A percentile compares a stretch with the other conserved stretches of the same genome.
phyloP scores from a whole-genome alignment of 2,113 vertebrate species.

The Sapayoa aenigma region DNA sequence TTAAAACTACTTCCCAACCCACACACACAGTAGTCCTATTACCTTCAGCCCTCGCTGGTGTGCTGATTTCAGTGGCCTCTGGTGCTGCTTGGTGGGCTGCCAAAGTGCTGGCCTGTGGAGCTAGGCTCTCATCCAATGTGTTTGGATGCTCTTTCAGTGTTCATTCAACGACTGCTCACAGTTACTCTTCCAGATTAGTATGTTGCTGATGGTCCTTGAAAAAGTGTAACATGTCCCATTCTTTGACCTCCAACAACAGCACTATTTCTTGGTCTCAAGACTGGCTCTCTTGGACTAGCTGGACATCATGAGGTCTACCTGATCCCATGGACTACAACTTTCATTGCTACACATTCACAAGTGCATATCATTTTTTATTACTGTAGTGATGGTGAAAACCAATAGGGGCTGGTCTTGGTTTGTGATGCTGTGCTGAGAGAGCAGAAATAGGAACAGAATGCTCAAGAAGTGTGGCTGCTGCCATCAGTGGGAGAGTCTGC shows the following conservation, averaged over 20 bases:
- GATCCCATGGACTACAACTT: too few species aligned
- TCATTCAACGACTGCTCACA: neutral
- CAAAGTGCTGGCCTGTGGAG: neutral
- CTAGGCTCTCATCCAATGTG: neutral
- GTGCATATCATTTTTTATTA: neutral
- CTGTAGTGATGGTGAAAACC: neutral
- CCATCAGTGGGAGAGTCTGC: neutral
- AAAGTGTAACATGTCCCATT: neutral
- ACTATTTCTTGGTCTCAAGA: neutral
- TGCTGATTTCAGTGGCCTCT: neutral
- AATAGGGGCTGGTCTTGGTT: neutral
- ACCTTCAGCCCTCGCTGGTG: neutral
- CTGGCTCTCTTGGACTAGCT: neutral
- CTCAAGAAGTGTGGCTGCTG: neutral
- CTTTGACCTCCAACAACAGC: neutral
- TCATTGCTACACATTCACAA: neutral
- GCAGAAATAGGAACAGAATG: neutral
- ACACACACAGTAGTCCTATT: neutral
- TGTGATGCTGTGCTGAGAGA: neutral
- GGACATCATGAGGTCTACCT: neutral
- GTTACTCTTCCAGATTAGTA: neutral
- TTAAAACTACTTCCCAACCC: neutral
- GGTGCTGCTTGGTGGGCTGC: neutral
- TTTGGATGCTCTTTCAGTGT: neutral
- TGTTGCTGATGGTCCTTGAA: fast-evolving